Base-by-base conservation (phyloP, 92 coral and sea anemone genomes). In the Heliopora coerulea region DNA sequence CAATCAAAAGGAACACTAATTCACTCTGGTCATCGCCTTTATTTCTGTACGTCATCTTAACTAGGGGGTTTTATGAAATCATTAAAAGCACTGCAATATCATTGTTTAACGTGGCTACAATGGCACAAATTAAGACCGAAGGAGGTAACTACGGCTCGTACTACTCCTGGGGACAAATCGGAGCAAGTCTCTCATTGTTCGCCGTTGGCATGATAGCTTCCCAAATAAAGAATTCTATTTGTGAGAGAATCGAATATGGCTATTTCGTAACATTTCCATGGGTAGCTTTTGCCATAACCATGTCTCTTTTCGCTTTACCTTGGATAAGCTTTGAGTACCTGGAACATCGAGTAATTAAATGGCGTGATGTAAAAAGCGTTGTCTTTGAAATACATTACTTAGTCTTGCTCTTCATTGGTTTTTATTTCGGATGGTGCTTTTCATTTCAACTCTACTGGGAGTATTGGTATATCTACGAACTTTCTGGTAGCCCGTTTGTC, bases 391-490 rank as follows among this genome's bases (percentile, higher is more conserved):
- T 0, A 9, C 69, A 62, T 18, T 62, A 62, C 13, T 8, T 62
- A 26, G 3, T 62, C 9, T 33, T 62, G 46, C 17, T 56, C 3
- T 28, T 56, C 30, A 23, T 23, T 56, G 9, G 30, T 28, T 56
- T 56, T 28, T 56, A 56, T 56, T 56, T 3, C 23, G 61, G 61
- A 3, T 56, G 30, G 2, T 56, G 61, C 30, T 23, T 14, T 28
- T 56, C 61, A 14, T 23, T 56, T 23, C 61, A 56, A 56, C 18
- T 4, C 15, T 56, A 8, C 17, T 56, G 61, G 61, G 61, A 56
- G 23, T 56, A 13, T 23, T 56, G 61, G 61, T 56, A 13, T 31
- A 56, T 56, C 17, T 29, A 5, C 17, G 28, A 23, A 1, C 31
- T 56, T 14, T 23, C 30, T 23, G 61, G 61, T 56, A 15, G 31